Percentiles rank a stretch among this genome's conserved stretches.
phyloP scores from a whole-genome alignment of 2,797 vertebrate genomes.

The Protosalanx chinensis region DNA sequence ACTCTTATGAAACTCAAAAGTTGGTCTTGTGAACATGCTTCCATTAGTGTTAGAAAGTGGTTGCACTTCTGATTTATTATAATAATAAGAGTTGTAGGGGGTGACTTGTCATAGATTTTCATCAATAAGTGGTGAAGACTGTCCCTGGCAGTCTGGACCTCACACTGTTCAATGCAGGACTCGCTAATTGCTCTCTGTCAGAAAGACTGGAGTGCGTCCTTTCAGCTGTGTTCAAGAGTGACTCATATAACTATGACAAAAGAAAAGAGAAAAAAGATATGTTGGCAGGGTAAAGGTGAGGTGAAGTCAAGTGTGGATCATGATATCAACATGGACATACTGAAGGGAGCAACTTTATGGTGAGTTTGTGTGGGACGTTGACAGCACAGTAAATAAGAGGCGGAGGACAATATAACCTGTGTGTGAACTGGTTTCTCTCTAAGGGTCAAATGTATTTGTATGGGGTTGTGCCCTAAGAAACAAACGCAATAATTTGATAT shows the following conservation, averaged over 20 bases:
- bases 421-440: not conserved
- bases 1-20: no score
- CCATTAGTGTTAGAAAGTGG: no score
- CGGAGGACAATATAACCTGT: not conserved
- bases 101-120: slow-evolving; percentile 46
- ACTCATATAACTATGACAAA: not conserved
- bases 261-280: slow-evolving; percentile 36
- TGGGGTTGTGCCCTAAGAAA: not conserved
- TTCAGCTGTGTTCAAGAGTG: slow-evolving; percentile 50
- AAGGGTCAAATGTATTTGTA: not conserved
- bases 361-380: not conserved
- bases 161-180: slow-evolving; percentile 61
- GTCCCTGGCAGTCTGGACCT: slow-evolving; percentile 47
- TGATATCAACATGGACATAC: not conserved
- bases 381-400: not conserved
- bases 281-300: slow-evolving; percentile 4
- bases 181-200: slow-evolving; percentile 65
- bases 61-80: no score
- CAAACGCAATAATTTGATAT: not conserved
- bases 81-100: slow-evolving; percentile 31
- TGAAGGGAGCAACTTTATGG: not conserved
- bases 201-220: slow-evolving; percentile 50
- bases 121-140: slow-evolving; percentile 44
- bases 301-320: slow-evolving; percentile 3
- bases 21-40: no score